Evolutionary conservation across 2,888 invertebrate genomes (phyloP).

Genomic region (Meiosimyza decipiens): DNA sequence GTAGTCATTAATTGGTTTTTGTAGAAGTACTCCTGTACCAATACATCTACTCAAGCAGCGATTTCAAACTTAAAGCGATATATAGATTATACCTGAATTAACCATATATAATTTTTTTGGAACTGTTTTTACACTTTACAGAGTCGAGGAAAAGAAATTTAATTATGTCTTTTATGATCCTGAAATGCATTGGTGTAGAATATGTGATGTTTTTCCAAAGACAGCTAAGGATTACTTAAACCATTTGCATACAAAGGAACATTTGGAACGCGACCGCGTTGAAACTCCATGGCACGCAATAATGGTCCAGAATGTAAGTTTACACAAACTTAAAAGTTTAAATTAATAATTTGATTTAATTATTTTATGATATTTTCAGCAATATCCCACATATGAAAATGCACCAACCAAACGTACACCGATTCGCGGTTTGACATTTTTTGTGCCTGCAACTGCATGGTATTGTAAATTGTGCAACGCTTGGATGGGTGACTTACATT

Average conservation of each 20-base stretch:
- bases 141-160: slow-evolving; percentile 62
- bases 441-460: slow-evolving; percentile 88
- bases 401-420: slow-evolving; percentile 83
- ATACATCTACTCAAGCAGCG: no score
- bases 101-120: no score
- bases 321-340: background rate
- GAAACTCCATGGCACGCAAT: slow-evolving; percentile 65
- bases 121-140: slow-evolving; percentile 15
- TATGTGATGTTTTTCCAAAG: slow-evolving; percentile 87
- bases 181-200: slow-evolving; percentile 90
- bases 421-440: slow-evolving; percentile 88
- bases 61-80: no score
- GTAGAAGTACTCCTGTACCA: no score
- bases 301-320: slow-evolving; percentile 59
- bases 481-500: slow-evolving; percentile 90
- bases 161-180: slow-evolving; percentile 90
- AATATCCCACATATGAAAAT: slow-evolving; percentile 76
- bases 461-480: slow-evolving; percentile 88
- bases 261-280: slow-evolving; percentile 69
- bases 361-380: slow-evolving; percentile 54
- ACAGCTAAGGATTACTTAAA: slow-evolving; percentile 87
- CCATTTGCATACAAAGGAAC: slow-evolving; percentile 83
- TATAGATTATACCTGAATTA: no score
- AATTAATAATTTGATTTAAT: background rate
- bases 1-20: no score